phyloP scores from a whole-genome alignment of 35 echinoderm and acorn worm species.

The Ophioderma brevispina region DNA sequence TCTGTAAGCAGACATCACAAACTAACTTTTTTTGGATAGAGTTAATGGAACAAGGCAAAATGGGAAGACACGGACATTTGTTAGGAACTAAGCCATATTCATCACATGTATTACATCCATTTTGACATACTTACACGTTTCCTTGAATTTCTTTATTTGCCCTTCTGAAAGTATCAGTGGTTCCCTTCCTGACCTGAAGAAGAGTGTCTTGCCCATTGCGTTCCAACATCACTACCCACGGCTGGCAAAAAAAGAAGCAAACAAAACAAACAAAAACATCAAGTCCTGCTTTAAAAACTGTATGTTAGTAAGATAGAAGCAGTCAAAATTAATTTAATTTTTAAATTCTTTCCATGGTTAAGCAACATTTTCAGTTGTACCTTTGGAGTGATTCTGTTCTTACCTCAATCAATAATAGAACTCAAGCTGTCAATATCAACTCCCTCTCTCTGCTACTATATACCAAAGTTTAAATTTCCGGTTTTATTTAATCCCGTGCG shows the following conservation, averaged over 20 bases:
- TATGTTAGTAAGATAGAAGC: too few species aligned
- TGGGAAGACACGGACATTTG: neutral
- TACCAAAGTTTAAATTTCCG: too few species aligned
- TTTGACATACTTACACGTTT: conserved; percentile 67
- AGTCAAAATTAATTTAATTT: too few species aligned
- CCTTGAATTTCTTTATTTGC: conserved; percentile 78
- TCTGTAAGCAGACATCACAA: neutral
- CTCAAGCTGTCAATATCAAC: too few species aligned
- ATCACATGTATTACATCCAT: neutral
- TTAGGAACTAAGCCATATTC: neutral
- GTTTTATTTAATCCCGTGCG: too few species aligned
- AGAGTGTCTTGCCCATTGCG: conserved; percentile 75
- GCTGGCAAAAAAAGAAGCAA: conserved; percentile 34
- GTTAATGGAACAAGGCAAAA: neutral
- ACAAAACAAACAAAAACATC: neutral
- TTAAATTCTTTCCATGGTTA: too few species aligned
- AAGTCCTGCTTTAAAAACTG: too few species aligned
- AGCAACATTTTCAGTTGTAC: too few species aligned
- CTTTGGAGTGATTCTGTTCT: too few species aligned
- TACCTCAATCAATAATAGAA: too few species aligned
- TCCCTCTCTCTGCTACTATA: too few species aligned
- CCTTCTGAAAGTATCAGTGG: conserved; percentile 59
- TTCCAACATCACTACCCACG: conserved; percentile 67
- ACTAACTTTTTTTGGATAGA: neutral
- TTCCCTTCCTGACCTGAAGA: conserved; percentile 81